Evolutionary conservation across 2,113 vertebrate genomes (phyloP).

Genomic region (Hemichromis elongatus): DNA sequence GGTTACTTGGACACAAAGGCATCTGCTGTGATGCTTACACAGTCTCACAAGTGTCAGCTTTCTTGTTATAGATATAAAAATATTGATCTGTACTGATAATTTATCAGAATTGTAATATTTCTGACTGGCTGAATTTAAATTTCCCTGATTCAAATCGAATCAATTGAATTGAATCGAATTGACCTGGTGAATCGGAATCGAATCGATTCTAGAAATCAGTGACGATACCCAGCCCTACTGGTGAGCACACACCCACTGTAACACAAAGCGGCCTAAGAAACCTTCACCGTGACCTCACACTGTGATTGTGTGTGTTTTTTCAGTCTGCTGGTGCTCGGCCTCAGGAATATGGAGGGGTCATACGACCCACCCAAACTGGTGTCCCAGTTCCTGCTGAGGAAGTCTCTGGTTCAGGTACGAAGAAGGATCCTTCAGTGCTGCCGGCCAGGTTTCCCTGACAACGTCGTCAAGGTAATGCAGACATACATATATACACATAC

Average conservation of each 20-base stretch:
- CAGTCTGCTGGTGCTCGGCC: slow-evolving; percentile 85
- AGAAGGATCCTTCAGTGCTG: slow-evolving; percentile 79
- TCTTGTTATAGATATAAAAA: too few relatives aligned
- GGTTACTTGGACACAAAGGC: too few relatives aligned
- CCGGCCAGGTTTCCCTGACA: slow-evolving; percentile 43
- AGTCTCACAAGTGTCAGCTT: too few relatives aligned
- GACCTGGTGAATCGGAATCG: too few relatives aligned
- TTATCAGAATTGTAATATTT: too few relatives aligned
- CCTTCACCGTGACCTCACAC: background rate
- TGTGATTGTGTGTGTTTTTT: background rate
- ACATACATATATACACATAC: background rate
- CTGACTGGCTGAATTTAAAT: too few relatives aligned
- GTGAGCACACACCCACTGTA: slow-evolving; percentile 37
- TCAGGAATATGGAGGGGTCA: slow-evolving; percentile 85
- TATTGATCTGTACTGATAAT: too few relatives aligned
- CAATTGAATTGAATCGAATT: too few relatives aligned
- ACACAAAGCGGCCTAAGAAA: background rate
- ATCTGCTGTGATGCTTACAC: too few relatives aligned
- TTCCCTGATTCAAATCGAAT: too few relatives aligned
- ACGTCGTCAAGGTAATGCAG: slow-evolving; percentile 42
- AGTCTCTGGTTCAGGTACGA: slow-evolving; percentile 80
- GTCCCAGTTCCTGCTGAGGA: slow-evolving; percentile 86
- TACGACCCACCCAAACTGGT: slow-evolving; percentile 80
- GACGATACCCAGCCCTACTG: too few relatives aligned
- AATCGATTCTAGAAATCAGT: too few relatives aligned